These are phyloP conservation scores for Synanthedon andrenaeformis DNA, from an alignment of 2,888 invertebrate species.

Conservation along the genomic window DNA sequence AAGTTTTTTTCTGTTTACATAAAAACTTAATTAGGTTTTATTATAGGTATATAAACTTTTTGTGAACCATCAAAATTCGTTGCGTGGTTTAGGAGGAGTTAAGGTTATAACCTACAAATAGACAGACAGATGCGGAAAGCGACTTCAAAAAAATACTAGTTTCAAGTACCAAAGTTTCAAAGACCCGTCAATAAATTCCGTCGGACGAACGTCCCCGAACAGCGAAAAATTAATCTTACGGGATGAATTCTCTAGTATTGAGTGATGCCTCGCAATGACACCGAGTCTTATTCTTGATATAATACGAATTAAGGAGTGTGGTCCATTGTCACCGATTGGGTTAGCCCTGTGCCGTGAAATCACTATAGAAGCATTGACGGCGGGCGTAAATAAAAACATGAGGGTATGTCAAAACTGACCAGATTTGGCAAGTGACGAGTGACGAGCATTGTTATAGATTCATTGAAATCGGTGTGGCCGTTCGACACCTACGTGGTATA, in stretches of 20 bases:
- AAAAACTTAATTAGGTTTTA: too few species aligned
- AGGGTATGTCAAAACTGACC: slow-evolving; percentile 68
- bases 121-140: too few species aligned
- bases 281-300: slow-evolving; percentile 43
- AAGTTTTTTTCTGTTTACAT: too few species aligned
- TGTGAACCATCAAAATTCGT: too few species aligned
- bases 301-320: slow-evolving; percentile 61
- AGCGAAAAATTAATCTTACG: too few species aligned
- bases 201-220: too few species aligned
- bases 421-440: slow-evolving; percentile 63
- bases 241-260: slow-evolving; percentile 22
- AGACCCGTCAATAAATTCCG: too few species aligned
- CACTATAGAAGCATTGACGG: slow-evolving; percentile 43
- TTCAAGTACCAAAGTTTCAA: too few species aligned
- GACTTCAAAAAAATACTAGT: too few species aligned
- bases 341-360: slow-evolving; percentile 50
- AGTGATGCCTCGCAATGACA: slow-evolving; percentile 51
- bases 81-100: too few species aligned
- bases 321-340: slow-evolving; percentile 62
- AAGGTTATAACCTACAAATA: too few species aligned
- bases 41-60: too few species aligned
- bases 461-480: slow-evolving; percentile 61
- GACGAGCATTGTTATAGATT: slow-evolving; percentile 46
- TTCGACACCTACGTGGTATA: slow-evolving; percentile 46
- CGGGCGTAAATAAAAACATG: slow-evolving; percentile 66